These are phyloP conservation scores for Colletes latitarsis DNA, from an alignment of 1,140 invertebrate species.

Conservation along the genomic window DNA sequence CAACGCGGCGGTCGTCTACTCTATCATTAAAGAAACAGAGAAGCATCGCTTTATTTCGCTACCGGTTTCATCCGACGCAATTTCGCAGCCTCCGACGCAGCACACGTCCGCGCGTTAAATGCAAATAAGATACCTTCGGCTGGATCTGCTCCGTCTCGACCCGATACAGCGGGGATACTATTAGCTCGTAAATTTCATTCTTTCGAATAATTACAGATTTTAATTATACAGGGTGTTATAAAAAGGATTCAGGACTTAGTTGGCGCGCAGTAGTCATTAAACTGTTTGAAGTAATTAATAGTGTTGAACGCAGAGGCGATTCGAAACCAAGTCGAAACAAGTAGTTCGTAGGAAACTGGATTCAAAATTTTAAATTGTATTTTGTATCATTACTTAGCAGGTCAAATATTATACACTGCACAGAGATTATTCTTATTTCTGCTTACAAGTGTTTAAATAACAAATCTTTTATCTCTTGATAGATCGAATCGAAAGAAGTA, in stretches of 20 bases:
- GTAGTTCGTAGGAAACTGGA: too few species aligned
- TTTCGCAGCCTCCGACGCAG: slow-evolving; percentile 22
- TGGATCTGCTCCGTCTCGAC: background rate
- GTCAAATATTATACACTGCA: too few species aligned
- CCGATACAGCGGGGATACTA: background rate
- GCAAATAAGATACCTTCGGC: background rate
- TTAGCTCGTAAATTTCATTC: background rate
- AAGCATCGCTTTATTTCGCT: slow-evolving; percentile 47
- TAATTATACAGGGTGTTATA: background rate
- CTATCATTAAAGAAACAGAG: slow-evolving; percentile 59
- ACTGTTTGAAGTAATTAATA: too few species aligned
- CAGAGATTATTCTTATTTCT: too few species aligned
- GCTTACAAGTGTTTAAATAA: too few species aligned
- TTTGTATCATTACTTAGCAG: too few species aligned
- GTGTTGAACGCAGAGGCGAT: too few species aligned
- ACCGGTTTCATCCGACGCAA: slow-evolving; percentile 48
- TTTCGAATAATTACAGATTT: background rate
- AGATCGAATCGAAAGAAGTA: too few species aligned
- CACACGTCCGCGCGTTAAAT: background rate
- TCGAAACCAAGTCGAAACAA: too few species aligned
- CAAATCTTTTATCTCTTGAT: too few species aligned
- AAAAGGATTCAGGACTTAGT: background rate
- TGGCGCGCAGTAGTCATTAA: too few species aligned
- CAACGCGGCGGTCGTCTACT: slow-evolving; percentile 52
- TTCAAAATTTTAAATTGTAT: too few species aligned